Base-by-base conservation (phyloP, 1,140 invertebrate species). In the Drosophila nigrodunni region DNA sequence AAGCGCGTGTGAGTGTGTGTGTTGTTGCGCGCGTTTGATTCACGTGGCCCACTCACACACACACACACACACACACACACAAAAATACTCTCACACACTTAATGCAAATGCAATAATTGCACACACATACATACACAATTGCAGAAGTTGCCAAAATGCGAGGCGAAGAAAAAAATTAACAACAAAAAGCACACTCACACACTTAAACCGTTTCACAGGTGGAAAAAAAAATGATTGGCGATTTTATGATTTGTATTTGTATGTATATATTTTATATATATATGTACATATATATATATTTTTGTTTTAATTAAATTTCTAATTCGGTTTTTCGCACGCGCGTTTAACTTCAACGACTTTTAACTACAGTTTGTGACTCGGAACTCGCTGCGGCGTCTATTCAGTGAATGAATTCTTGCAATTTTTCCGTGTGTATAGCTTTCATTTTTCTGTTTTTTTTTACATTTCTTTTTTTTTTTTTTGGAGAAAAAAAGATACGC, bases 401-500 rank as follows among this genome's bases (percentile, higher is more conserved):
- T 78, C 82, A 71, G 65, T 88, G 82, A 88, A 88, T 88, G 83
- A 87, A 88, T 74, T 77, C 64, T 77, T 77, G 83, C 83, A 77
- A 77, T 86, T 81, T 91, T 91, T 91, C 79, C 83, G 85, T 91
- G 85, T 91, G 83, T 91, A 91, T 91, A 77, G 75, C 81, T 86
- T 91, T 80, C 81, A 82, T 91, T 80, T 68, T 83, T 68, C 50
- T 57, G 37, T 58, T 35, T 30, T 47, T 9, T 69, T 67, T 67
- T 43, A 13, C 15, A 7, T 13, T 43, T 25, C 50, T 68, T 46
- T 58, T 58, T 57, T 49, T 58, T 60, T 67, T 67, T 43, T 18
- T 55, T 52, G 47, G 58, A 66, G 50, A 58, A 64, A 78, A 61
- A 61, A 67, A 70, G 77, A 66, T 65, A 74, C 65, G 78, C 65